Evolutionary conservation across 1,140 invertebrate genomes (phyloP).

Genomic region (Acromyrmex echinatior): DNA sequence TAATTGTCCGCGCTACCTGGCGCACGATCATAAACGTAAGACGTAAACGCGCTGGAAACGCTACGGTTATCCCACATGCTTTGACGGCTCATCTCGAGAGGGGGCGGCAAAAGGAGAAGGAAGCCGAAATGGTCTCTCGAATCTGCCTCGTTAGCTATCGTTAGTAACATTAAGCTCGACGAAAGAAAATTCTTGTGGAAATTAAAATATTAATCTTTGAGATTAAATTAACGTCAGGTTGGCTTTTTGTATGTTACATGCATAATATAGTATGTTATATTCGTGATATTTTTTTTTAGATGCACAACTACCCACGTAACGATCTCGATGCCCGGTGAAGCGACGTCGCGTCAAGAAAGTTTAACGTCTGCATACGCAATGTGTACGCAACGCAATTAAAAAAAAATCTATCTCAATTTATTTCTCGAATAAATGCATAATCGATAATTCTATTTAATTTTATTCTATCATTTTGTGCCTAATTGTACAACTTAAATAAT

Average conservation of each 20-base stretch:
- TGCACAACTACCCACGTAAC: not conserved
- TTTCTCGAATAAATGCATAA: not conserved
- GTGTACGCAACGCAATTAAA: not conserved
- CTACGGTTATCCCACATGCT: constrained; percentile 37
- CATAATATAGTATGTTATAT: not conserved
- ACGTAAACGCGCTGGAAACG: constrained; percentile 45
- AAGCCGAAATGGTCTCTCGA: constrained; percentile 2
- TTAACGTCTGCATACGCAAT: constrained; percentile 40
- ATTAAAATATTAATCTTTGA: not conserved
- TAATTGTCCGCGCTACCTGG: constrained; percentile 56
- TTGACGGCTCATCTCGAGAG: constrained; percentile 35
- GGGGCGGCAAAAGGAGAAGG: not conserved
- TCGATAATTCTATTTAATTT: not conserved
- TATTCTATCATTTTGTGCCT: not conserved
- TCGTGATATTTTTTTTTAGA: not conserved
- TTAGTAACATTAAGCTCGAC: not conserved
- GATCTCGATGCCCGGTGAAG: constrained; percentile 37
- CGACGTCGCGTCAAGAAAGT: constrained; percentile 19
- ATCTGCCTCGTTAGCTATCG: constrained; percentile 23
- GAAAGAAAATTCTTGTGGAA: not conserved
- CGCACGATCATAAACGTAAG: constrained; percentile 54
- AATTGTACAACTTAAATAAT: not conserved
- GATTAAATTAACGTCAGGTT: not conserved
- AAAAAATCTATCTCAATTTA: not conserved
- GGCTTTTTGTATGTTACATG: not conserved